Evolutionary conservation across 2,888 invertebrate species (phyloP).

Genomic region (Dryococelus australis): DNA sequence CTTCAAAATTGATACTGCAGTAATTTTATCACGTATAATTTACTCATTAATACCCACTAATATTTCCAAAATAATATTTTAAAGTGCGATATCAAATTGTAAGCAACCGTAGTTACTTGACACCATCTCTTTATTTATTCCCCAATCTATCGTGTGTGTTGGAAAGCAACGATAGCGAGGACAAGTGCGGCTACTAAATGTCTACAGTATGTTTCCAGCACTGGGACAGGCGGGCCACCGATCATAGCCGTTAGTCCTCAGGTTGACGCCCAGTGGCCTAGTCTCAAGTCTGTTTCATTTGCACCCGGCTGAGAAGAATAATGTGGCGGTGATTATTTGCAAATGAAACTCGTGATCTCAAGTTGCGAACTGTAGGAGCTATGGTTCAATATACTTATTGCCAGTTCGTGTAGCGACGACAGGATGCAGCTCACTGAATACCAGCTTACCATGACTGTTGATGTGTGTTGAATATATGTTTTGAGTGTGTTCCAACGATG

Average conservation of each 20-base stretch:
- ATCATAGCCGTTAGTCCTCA: background rate
- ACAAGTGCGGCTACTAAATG: no score
- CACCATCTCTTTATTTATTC: no score
- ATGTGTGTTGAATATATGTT: background rate
- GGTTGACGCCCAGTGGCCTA: background rate
- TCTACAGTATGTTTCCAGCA: no score
- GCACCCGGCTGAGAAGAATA: background rate
- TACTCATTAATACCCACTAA: no score
- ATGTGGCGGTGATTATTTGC: background rate
- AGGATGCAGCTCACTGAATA: background rate
- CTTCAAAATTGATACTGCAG: no score
- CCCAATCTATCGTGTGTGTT: no score
- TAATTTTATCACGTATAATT: no score
- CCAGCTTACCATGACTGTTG: background rate
- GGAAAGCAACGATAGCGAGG: no score
- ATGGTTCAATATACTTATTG: background rate
- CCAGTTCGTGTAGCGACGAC: background rate
- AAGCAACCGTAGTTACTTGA: no score
- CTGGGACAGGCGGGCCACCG: background rate
- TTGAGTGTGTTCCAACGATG: background rate
- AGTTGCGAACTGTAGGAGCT: background rate
- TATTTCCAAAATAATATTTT: no score
- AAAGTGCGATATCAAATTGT: no score
- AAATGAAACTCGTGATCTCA: background rate
- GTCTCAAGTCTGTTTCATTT: background rate